Conservation (phyloP, 1,140 invertebrate species). For the Popillia japonica region DNA sequence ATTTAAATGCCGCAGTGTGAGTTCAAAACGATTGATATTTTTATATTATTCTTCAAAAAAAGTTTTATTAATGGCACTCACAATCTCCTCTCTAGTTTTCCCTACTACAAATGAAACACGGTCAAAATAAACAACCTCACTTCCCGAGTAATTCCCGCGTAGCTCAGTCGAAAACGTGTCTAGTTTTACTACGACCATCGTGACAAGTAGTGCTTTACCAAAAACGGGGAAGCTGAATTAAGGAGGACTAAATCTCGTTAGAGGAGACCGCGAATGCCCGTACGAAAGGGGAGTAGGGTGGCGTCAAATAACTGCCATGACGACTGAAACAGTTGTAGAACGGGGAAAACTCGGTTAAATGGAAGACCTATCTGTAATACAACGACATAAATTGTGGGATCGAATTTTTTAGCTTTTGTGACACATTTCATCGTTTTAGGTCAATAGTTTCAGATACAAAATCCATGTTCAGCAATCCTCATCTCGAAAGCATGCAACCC, state of each 20-base stretch:
- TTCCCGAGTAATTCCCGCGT: background rate
- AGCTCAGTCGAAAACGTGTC: slow-evolving; percentile 9
- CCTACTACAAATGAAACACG: background rate
- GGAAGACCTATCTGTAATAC: no score
- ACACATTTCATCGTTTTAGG: no score
- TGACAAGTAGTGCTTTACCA: slow-evolving; percentile 28
- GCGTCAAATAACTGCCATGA: background rate
- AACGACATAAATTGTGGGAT: no score
- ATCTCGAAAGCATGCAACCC: no score
- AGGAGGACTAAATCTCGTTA: slow-evolving; percentile 16
- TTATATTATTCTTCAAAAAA: no score
- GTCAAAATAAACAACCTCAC: slow-evolving; percentile 9
- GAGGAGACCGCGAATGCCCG: slow-evolving; percentile 7
- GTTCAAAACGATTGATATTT: no score
- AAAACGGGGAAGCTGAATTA: slow-evolving; percentile 21
- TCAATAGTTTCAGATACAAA: no score
- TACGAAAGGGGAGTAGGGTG: slow-evolving; percentile 4
- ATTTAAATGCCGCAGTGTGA: no score
- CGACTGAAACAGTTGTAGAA: background rate
- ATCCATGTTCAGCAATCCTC: no score
- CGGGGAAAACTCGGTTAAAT: background rate
- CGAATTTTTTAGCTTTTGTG: no score
- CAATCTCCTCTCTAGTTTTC: background rate
- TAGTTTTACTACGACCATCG: slow-evolving; percentile 5
- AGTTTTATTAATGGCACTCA: no score